Conservation (phyloP, 2,113 vertebrate species). For the Plotosus lineatus region DNA sequence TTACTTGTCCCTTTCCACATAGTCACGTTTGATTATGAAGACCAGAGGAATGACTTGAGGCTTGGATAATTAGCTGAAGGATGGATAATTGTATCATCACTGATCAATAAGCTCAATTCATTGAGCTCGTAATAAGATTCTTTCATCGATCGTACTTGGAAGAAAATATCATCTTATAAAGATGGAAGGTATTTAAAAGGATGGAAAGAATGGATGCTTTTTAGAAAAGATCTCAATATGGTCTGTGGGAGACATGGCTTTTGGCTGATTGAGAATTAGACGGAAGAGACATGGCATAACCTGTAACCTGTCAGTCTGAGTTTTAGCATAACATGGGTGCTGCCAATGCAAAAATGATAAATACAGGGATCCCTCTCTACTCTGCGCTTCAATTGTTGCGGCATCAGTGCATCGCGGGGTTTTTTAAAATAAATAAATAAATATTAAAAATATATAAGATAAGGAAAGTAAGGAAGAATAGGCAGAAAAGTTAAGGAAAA, state of each 20-base stretch:
- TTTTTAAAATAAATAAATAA: no score
- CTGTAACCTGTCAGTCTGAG: not conserved
- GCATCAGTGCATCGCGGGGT: no score
- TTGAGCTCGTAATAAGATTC: constrained; percentile 35
- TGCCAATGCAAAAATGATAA: not conserved
- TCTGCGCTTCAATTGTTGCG: no score
- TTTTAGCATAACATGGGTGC: not conserved
- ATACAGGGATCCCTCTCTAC: no score
- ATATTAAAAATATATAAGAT: no score
- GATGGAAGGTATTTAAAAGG: not conserved
- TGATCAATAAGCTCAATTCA: constrained; percentile 44
- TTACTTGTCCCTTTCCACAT: constrained; percentile 5
- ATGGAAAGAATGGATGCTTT: not conserved
- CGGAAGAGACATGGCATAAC: not conserved
- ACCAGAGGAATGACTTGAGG: constrained; percentile 33
- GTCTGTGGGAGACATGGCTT: not conserved
- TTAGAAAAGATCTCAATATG: not conserved
- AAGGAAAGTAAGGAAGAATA: no score
- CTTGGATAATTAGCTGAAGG: constrained; percentile 44
- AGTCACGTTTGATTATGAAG: constrained; percentile 39
- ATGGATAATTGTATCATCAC: constrained; percentile 31
- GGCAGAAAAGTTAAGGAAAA: no score
- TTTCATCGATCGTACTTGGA: not conserved
- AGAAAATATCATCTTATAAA: not conserved
- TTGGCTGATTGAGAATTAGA: not conserved